Conservation (phyloP, 2,888 invertebrate genomes). For the Amiota mariae region DNA sequence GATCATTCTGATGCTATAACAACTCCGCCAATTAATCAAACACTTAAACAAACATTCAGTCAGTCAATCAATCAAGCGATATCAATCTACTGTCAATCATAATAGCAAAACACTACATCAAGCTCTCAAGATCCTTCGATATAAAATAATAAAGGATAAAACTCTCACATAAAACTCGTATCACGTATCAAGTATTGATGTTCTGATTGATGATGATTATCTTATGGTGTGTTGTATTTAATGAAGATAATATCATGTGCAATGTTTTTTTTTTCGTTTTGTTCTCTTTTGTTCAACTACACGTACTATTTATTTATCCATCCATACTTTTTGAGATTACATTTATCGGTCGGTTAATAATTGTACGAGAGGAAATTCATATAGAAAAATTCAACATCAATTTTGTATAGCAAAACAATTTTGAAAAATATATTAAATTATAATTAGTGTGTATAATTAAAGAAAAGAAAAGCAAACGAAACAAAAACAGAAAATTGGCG, state of each 20-base stretch:
- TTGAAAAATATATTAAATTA: slow-evolving; percentile 40
- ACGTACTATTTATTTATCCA: no score
- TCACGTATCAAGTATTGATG: no score
- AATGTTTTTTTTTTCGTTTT: slow-evolving; percentile 35
- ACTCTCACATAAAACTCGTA: no score
- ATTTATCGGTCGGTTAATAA: slow-evolving; percentile 27
- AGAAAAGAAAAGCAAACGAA: slow-evolving; percentile 26
- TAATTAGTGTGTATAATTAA: slow-evolving; percentile 17
- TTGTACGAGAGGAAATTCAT: not conserved
- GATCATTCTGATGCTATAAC: no score
- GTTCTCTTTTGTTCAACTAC: slow-evolving; percentile 12
- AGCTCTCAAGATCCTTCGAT: no score
- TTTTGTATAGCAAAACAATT: slow-evolving; percentile 38
- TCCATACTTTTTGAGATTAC: slow-evolving; percentile 30
- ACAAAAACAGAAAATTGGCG: not conserved
- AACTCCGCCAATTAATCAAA: no score
- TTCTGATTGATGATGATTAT: no score
- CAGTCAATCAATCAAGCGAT: no score
- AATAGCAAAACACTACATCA: no score
- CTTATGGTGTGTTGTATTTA: slow-evolving; percentile 39
- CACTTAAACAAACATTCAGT: no score
- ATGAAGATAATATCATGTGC: slow-evolving; percentile 43
- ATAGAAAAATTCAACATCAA: not conserved
- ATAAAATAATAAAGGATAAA: no score
- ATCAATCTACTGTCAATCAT: no score